These are phyloP conservation scores for Stigmatopora argus DNA, from an alignment of 2,113 vertebrate species.

Conservation along the genomic window DNA sequence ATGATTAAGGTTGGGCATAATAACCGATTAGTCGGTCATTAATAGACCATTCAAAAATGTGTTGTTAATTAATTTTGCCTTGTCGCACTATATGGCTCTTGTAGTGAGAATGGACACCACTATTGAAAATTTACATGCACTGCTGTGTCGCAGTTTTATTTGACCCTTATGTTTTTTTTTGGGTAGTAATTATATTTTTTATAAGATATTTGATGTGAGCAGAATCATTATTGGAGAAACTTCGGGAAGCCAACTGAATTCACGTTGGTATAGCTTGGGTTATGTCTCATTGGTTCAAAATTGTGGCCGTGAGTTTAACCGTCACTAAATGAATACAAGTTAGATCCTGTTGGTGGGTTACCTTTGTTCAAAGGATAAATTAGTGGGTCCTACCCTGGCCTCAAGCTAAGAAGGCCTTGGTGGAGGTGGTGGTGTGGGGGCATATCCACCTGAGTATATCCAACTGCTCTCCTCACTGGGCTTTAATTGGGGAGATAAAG, in stretches of 20 bases:
- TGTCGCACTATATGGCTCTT: no score
- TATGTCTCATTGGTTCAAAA: constrained; percentile 13
- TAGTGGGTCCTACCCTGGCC: constrained; percentile 97
- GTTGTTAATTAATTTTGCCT: no score
- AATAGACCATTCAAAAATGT: no score
- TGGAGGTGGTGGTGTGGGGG: constrained; percentile 62
- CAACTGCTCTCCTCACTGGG: constrained; percentile 84
- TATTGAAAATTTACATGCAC: no score
- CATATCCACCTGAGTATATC: constrained; percentile 86
- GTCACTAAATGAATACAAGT: constrained; percentile 85
- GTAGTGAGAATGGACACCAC: no score
- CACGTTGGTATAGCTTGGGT: neutral
- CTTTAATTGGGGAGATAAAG: constrained; percentile 86
- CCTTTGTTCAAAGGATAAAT: constrained; percentile 99
- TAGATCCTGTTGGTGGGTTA: constrained; percentile 95
- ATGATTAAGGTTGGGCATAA: no score
- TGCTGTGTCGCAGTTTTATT: no score
- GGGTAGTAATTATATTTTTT: no score
- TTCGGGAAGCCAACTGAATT: neutral
- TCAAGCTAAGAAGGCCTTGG: constrained; percentile 94
- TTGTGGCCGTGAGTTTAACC: constrained; percentile 82
- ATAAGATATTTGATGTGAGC: neutral
- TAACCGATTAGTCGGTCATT: no score
- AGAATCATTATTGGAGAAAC: neutral
- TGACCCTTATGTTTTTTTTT: no score